A percentile compares a stretch with the other conserved stretches of the same genome.
Conservation (phyloP, 2,797 vertebrate genomes). For the Helicolenus hilgendorfi region DNA sequence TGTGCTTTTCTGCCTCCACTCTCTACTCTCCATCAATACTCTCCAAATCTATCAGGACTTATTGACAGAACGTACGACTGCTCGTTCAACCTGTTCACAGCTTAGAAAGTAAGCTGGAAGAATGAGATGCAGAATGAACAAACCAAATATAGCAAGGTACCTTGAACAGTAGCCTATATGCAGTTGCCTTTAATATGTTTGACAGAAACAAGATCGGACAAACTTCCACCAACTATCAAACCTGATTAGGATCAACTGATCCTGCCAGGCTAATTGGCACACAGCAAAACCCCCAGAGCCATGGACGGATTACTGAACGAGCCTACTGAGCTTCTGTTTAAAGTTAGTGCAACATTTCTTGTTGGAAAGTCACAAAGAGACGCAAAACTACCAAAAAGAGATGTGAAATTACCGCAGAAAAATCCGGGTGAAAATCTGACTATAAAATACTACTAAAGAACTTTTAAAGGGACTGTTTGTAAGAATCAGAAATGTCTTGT, state of each 20-base stretch:
- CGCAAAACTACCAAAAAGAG: neutral
- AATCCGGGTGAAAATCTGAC: neutral
- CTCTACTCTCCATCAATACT: slow-evolving; percentile 8
- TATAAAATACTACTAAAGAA: neutral
- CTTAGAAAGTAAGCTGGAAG: neutral
- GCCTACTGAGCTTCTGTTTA: neutral
- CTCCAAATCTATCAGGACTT: neutral
- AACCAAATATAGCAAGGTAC: neutral
- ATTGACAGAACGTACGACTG: neutral
- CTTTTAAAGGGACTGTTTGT: no score
- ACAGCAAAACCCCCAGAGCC: neutral
- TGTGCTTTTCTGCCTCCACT: neutral
- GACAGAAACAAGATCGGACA: neutral
- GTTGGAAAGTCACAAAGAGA: neutral
- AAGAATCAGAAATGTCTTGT: no score
- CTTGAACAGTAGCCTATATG: neutral
- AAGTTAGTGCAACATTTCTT: no score
- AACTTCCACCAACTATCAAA: neutral
- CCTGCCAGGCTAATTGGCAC: neutral
- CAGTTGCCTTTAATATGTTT: neutral
- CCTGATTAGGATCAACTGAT: neutral
- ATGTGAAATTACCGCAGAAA: neutral
- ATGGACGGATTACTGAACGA: neutral
- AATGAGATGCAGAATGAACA: neutral
- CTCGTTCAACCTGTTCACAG: neutral